Evolutionary conservation across 2,888 invertebrate genomes (phyloP).

Genomic region (Noctua janthe): DNA sequence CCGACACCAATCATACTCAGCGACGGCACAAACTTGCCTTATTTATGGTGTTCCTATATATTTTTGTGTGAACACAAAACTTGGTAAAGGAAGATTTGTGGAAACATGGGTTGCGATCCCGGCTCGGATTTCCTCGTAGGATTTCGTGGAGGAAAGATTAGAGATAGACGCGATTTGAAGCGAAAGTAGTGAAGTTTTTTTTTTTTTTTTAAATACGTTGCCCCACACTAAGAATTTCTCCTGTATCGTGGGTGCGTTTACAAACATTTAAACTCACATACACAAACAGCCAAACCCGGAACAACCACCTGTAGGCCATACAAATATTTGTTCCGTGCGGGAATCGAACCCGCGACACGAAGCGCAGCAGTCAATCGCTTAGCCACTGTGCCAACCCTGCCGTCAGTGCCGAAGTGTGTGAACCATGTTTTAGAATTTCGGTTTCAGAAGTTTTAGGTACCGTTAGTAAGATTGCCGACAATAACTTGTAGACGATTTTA

Average conservation of each 20-base stretch:
- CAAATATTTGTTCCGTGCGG: too few species aligned
- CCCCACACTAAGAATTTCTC: too few species aligned
- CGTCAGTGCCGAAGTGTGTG: not conserved
- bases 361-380: too few species aligned
- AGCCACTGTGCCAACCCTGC: too few species aligned
- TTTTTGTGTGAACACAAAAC: slow-evolving; percentile 46
- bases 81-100: slow-evolving; percentile 51
- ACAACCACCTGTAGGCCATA: too few species aligned
- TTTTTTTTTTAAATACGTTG: too few species aligned
- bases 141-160: slow-evolving; percentile 3
- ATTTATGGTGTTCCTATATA: slow-evolving; percentile 51
- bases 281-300: too few species aligned
- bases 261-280: too few species aligned
- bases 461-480: not conserved
- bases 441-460: not conserved
- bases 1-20: slow-evolving; percentile 59
- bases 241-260: too few species aligned
- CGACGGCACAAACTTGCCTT: slow-evolving; percentile 42
- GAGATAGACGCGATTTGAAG: slow-evolving; percentile 2
- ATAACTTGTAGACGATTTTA: not conserved
- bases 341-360: too few species aligned
- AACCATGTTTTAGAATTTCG: slow-evolving; percentile 17
- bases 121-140: slow-evolving; percentile 32
- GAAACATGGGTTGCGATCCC: slow-evolving; percentile 38
- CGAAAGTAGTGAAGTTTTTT: not conserved